phyloP scores from a whole-genome alignment of 2,113 vertebrate genomes.

The Melanerpes aurifrons region DNA sequence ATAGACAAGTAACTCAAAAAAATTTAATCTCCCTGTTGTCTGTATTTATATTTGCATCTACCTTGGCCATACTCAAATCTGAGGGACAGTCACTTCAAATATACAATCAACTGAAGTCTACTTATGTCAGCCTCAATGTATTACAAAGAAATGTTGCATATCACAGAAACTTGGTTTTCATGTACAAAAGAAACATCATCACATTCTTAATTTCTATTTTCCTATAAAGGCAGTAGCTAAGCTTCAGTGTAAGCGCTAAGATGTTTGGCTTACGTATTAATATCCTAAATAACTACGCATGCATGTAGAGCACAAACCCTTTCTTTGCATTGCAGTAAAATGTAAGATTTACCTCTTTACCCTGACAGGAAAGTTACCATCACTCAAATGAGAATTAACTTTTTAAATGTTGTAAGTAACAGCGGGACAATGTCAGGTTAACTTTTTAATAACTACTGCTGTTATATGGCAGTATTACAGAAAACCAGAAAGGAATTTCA shows the following conservation, averaged over 20 bases:
- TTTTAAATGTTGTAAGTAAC: neutral
- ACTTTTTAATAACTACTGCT: neutral
- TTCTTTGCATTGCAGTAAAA: slow-evolving; percentile 67
- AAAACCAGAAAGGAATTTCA: neutral
- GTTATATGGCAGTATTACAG: neutral
- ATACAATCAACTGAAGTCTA: neutral
- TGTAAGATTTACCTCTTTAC: neutral
- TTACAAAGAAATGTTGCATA: neutral
- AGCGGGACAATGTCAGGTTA: slow-evolving; percentile 42
- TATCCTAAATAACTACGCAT: slow-evolving; percentile 55
- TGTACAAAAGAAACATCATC: slow-evolving; percentile 44
- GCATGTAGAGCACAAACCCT: slow-evolving; percentile 75
- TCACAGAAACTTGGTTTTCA: slow-evolving; percentile 19
- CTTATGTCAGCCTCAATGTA: neutral
- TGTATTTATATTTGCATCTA: slow-evolving; percentile 8
- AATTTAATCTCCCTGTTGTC: neutral
- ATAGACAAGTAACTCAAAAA: neutral
- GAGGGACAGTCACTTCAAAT: neutral
- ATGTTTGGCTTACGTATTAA: slow-evolving; percentile 43
- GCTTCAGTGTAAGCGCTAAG: slow-evolving; percentile 40
- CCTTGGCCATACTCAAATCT: neutral
- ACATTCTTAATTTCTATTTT: neutral
- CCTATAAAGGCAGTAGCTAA: slow-evolving; percentile 41
- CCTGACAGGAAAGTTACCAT: neutral
- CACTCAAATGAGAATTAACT: neutral